These are phyloP conservation scores for Syrphus vitripennis DNA, from an alignment of 2,888 invertebrate genomes.

Conservation along the genomic window DNA sequence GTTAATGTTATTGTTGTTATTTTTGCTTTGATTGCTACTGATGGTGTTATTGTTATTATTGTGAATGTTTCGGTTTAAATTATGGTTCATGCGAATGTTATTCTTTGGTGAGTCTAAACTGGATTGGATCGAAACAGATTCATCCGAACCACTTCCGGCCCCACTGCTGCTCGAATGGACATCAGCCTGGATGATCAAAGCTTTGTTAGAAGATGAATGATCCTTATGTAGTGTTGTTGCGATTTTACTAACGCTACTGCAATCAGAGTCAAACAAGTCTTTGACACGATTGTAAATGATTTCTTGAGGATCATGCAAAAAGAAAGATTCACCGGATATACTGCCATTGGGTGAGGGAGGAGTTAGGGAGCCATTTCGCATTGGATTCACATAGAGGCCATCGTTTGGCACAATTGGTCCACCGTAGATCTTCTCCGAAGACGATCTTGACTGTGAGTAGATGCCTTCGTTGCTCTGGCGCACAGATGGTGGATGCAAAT, in stretches of 20 bases:
- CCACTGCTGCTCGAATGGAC: conserved; percentile 89
- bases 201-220: conserved; percentile 76
- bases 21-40: conserved; percentile 50
- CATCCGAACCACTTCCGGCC: conserved; percentile 84
- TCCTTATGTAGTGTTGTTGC: conserved; percentile 73
- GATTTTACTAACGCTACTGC: conserved; percentile 77
- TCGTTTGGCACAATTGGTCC: conserved; percentile 82
- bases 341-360: conserved; percentile 83
- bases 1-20: conserved; percentile 71
- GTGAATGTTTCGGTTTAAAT: conserved; percentile 73
- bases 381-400: conserved; percentile 92
- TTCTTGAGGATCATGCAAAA: conserved; percentile 91
- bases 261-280: conserved; percentile 87
- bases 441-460: conserved; percentile 77
- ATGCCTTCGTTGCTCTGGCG: conserved; percentile 79
- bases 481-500: conserved; percentile 86
- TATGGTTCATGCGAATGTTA: conserved; percentile 75
- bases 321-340: conserved; percentile 87
- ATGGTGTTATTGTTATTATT: conserved; percentile 68
- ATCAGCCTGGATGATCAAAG: conserved; percentile 90
- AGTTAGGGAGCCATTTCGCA: conserved; percentile 83
- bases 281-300: conserved; percentile 91
- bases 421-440: conserved; percentile 79
- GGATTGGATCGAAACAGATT: conserved; percentile 84
- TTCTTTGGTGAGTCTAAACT: conserved; percentile 79